Evolutionary conservation across 1,140 invertebrate species (phyloP).

Genomic region (Bombus soroeensis): DNA sequence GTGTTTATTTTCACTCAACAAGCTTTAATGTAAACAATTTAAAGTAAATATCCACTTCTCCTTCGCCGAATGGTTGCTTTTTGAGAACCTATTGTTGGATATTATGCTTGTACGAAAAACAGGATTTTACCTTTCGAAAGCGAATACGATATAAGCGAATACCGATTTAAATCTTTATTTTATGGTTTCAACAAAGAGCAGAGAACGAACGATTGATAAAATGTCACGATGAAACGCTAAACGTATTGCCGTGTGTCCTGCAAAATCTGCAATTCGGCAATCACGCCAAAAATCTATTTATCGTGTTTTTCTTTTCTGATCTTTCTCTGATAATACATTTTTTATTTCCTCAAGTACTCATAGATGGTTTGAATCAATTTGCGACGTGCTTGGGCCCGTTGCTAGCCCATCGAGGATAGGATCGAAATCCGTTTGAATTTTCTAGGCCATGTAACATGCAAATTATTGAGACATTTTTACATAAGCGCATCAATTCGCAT

Average conservation of each 20-base stretch:
- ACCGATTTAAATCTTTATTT: background rate
- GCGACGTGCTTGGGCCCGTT: background rate
- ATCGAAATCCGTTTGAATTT: constrained; percentile 1
- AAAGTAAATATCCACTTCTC: too few species aligned
- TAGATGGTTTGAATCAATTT: background rate
- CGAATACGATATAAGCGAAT: background rate
- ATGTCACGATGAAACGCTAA: too few species aligned
- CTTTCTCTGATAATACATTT: background rate
- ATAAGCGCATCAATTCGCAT: constrained; percentile 19
- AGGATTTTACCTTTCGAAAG: background rate
- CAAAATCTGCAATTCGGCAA: too few species aligned
- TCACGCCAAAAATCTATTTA: background rate
- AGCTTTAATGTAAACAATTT: background rate
- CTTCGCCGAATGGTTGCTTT: background rate
- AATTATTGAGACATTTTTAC: constrained; percentile 17
- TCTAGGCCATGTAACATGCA: background rate
- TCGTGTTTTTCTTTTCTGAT: background rate
- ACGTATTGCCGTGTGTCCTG: background rate
- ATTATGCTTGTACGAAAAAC: background rate
- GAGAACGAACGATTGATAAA: background rate
- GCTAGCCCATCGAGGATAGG: too few species aligned
- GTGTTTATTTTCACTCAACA: constrained; percentile 9
- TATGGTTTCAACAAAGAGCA: background rate
- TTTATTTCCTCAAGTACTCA: background rate
- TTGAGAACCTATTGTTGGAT: background rate